These are phyloP conservation scores for Psilanteris sp. DNA, from an alignment of 1,140 invertebrate genomes.

Conservation along the genomic window DNA sequence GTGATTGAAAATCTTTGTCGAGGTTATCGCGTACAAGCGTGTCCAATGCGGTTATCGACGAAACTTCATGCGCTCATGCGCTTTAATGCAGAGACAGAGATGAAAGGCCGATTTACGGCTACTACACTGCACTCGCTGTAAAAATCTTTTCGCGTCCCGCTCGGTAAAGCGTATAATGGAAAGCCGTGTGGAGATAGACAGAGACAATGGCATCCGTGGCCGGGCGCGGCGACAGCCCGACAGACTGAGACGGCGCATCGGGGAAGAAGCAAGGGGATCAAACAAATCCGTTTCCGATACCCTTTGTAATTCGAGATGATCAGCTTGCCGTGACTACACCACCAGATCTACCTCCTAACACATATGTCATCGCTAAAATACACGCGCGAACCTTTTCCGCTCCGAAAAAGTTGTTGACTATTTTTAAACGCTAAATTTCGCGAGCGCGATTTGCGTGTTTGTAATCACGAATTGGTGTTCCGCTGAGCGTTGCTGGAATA, in stretches of 20 bases:
- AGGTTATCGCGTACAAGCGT: conserved; percentile 59
- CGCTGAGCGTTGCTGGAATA: no score
- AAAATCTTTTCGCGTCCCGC: conserved; percentile 66
- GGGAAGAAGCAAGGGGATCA: conserved; percentile 51
- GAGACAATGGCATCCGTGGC: conserved; percentile 22
- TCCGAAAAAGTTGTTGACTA: conserved; percentile 4
- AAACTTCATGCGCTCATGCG: conserved; percentile 66
- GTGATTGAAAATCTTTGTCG: conserved; percentile 64
- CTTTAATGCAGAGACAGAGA: conserved; percentile 65
- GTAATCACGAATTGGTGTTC: no score
- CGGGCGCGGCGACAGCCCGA: background rate
- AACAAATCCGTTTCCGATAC: conserved; percentile 77
- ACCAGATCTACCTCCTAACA: conserved; percentile 65
- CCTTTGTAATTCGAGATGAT: conserved; percentile 78
- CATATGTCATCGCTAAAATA: conserved; percentile 61
- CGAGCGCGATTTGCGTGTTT: no score
- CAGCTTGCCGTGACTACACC: conserved; percentile 67
- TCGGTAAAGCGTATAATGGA: conserved; percentile 69
- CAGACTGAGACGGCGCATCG: conserved; percentile 21
- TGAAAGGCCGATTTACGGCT: conserved; percentile 65
- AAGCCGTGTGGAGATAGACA: conserved; percentile 56
- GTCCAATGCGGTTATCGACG: conserved; percentile 66
- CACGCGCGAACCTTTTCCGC: conserved; percentile 1
- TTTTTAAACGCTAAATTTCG: background rate
- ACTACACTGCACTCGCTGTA: conserved; percentile 63